Percentiles rank a stretch among this genome's conserved stretches.
Evolutionary conservation across 2,888 invertebrate genomes (phyloP).

Genomic region (Mesorhabditis sp.): DNA sequence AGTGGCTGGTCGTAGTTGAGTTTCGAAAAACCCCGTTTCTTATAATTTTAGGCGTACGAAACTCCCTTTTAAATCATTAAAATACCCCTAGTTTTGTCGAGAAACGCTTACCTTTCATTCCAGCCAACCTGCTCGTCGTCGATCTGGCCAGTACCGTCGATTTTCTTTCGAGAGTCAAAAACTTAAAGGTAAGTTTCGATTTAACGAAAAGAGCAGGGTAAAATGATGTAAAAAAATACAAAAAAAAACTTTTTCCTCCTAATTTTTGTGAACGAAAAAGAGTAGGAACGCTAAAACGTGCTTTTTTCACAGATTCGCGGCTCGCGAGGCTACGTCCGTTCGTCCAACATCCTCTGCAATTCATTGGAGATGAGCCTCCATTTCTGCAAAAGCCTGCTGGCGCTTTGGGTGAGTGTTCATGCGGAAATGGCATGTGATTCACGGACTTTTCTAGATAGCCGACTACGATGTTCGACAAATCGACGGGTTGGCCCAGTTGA

Average conservation of each 20-base stretch:
- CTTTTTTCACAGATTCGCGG: constrained; percentile 60
- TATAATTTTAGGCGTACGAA: too few species aligned
- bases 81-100: too few species aligned
- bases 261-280: constrained; percentile 26
- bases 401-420: constrained; percentile 62
- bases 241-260: background rate
- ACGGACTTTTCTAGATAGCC: constrained; percentile 52
- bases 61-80: too few species aligned
- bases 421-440: background rate
- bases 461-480: constrained; percentile 57
- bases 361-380: constrained; percentile 76
- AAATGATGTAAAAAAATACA: background rate
- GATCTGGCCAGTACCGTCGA: constrained; percentile 88
- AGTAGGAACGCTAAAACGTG: constrained; percentile 9
- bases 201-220: constrained; percentile 13
- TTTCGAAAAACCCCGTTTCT: too few species aligned
- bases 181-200: constrained; percentile 65
- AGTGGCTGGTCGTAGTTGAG: too few species aligned
- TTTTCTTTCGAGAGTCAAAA: constrained; percentile 70
- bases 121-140: constrained; percentile 58
- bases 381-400: constrained; percentile 75
- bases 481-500: constrained; percentile 58
- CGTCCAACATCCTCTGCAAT: constrained; percentile 80
- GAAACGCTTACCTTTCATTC: too few species aligned
- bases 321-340: constrained; percentile 70